phyloP scores from a whole-genome alignment of 2,113 vertebrate genomes.

The Catharus fuscescens region DNA sequence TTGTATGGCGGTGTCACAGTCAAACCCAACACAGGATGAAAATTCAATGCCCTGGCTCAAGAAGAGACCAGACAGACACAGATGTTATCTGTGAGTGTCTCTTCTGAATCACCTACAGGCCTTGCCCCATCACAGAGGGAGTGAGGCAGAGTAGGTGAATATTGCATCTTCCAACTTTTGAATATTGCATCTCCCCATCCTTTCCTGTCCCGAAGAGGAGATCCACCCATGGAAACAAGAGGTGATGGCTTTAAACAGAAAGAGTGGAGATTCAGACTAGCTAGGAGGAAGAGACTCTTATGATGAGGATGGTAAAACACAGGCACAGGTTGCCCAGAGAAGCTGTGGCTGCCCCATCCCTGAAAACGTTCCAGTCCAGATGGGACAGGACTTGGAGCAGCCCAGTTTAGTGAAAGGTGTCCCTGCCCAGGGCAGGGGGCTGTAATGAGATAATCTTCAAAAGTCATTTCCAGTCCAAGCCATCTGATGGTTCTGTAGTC shows the following conservation, averaged over 20 bases:
- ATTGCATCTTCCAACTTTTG: not conserved
- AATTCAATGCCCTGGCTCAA: not conserved
- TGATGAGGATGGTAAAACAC: not conserved
- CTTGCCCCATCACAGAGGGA: rapidly evolving
- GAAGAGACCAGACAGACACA: not conserved
- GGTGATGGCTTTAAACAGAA: not conserved
- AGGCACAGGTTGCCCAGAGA: not conserved
- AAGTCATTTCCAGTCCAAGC: not conserved
- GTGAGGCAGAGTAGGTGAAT: not conserved
- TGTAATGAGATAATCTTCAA: not conserved
- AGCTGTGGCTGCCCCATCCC: not conserved
- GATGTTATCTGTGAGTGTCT: not conserved
- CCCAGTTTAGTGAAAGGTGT: not conserved
- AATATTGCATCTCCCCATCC: not conserved
- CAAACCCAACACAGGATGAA: not conserved
- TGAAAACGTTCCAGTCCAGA: not conserved
- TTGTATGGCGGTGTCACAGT: rapidly evolving
- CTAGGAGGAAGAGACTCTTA: not conserved
- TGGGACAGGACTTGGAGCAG: not conserved
- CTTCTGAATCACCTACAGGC: not conserved
- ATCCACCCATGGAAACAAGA: not conserved
- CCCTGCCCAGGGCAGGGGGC: rapidly evolving
- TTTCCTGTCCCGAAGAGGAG: rapidly evolving
- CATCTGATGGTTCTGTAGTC: not conserved
- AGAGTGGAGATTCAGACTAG: not conserved